These are phyloP conservation scores for Mesitornis unicolor DNA, from an alignment of 2,113 vertebrate genomes.

Conservation along the genomic window DNA sequence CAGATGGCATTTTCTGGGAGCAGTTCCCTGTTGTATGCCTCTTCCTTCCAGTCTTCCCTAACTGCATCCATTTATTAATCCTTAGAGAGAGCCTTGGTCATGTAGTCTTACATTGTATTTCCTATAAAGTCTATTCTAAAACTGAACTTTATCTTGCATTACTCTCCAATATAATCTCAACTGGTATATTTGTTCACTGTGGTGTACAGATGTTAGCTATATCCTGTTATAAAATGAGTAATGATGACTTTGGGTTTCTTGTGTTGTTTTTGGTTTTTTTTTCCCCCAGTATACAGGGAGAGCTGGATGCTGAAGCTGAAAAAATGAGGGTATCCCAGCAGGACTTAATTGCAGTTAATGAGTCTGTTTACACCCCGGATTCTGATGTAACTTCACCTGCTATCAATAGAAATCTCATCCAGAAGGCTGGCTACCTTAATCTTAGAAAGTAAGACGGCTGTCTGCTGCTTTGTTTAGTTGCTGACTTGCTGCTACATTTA, in stretches of 20 bases:
- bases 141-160: background rate
- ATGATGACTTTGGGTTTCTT: background rate
- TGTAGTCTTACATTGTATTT: background rate
- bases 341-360: slow-evolving; percentile 87
- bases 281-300: slow-evolving; percentile 83
- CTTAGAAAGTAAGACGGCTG: slow-evolving; percentile 86
- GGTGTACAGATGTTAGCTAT: background rate
- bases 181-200: background rate
- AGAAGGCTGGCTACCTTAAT: slow-evolving; percentile 97
- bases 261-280: background rate
- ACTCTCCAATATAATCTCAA: background rate
- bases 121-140: background rate
- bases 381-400: slow-evolving; percentile 75
- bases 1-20: background rate
- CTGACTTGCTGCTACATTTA: background rate
- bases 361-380: slow-evolving; percentile 90
- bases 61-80: background rate
- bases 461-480: background rate
- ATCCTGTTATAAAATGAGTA: background rate
- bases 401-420: slow-evolving; percentile 91
- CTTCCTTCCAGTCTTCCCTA: background rate
- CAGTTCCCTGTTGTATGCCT: background rate
- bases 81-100: background rate
- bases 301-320: slow-evolving; percentile 89
- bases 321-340: slow-evolving; percentile 87